These are phyloP conservation scores for Micromesistius poutassou DNA, from an alignment of 2,797 vertebrate genomes.

Conservation along the genomic window DNA sequence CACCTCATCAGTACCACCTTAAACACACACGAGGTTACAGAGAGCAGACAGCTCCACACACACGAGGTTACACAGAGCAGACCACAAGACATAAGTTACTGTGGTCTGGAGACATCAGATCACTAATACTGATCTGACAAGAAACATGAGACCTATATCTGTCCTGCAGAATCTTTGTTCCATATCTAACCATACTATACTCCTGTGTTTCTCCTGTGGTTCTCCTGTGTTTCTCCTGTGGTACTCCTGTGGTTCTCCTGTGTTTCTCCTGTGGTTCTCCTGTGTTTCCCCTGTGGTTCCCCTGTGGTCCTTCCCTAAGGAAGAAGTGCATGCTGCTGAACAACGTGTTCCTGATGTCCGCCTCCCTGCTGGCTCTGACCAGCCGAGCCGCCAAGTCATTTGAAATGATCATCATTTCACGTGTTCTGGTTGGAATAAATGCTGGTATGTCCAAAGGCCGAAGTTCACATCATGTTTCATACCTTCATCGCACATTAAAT, in stretches of 20 bases:
- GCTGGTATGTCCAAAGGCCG: constrained; percentile 67
- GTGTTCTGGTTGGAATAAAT: constrained; percentile 83
- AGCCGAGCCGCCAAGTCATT: constrained; percentile 81
- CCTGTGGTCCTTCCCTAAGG: constrained; percentile 53
- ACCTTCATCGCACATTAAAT: background rate
- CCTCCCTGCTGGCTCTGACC: constrained; percentile 74
- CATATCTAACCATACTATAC: background rate
- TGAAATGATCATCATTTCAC: constrained; percentile 88
- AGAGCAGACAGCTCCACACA: background rate
- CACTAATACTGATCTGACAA: no score
- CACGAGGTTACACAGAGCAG: background rate
- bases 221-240: constrained; percentile 13
- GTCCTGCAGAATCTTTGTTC: no score
- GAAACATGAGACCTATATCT: no score
- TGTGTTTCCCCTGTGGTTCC: constrained; percentile 16
- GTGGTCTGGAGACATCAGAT: no score
- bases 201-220: constrained; percentile 18
- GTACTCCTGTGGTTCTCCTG: background rate
- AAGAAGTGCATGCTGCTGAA: constrained; percentile 87
- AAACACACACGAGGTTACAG: background rate
- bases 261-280: constrained; percentile 15
- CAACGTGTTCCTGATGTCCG: constrained; percentile 80
- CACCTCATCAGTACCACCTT: background rate
- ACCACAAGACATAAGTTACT: background rate
- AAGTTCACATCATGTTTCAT: background rate